Percentiles rank a stretch among this genome's conserved stretches.
Evolutionary conservation across 1,140 invertebrate species (phyloP).

Genomic region (Drosophila lini): DNA sequence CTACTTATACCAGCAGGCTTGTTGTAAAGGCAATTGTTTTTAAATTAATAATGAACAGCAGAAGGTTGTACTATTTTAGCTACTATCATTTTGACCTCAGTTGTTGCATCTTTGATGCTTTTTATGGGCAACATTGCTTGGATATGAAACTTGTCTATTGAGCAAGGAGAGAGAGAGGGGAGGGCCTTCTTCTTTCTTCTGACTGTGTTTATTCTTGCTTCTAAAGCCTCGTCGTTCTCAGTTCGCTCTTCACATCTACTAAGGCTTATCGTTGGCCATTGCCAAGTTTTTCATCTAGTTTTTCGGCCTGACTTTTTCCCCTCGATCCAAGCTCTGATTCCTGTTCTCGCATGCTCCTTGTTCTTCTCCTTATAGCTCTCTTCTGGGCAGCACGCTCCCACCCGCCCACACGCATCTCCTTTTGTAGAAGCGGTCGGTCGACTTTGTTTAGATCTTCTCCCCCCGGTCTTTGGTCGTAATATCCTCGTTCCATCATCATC

Average conservation of each 20-base stretch:
- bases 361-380: conserved; percentile 3
- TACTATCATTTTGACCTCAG: conserved; percentile 33
- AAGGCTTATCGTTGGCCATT: conserved; percentile 58
- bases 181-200: conserved; percentile 31
- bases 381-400: conserved; percentile 33
- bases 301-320: conserved; percentile 36
- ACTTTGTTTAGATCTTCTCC: conserved; percentile 36
- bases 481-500: conserved; percentile 26
- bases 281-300: conserved; percentile 77
- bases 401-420: conserved; percentile 69
- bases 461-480: neutral
- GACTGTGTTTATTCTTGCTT: conserved; percentile 35
- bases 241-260: conserved; percentile 33
- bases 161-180: conserved; percentile 2
- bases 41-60: conserved; percentile 14
- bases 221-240: conserved; percentile 10
- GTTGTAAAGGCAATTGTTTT: conserved; percentile 5
- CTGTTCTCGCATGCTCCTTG: conserved; percentile 25
- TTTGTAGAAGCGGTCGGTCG: conserved; percentile 44
- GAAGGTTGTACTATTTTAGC: conserved; percentile 10
- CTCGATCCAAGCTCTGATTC: conserved; percentile 17
- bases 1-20: neutral
- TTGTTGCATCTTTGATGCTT: conserved; percentile 48
- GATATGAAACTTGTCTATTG: conserved; percentile 71
- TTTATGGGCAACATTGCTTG: conserved; percentile 44